These are phyloP conservation scores for Characodon lateralis DNA, from an alignment of 2,797 vertebrate species.

Conservation along the genomic window DNA sequence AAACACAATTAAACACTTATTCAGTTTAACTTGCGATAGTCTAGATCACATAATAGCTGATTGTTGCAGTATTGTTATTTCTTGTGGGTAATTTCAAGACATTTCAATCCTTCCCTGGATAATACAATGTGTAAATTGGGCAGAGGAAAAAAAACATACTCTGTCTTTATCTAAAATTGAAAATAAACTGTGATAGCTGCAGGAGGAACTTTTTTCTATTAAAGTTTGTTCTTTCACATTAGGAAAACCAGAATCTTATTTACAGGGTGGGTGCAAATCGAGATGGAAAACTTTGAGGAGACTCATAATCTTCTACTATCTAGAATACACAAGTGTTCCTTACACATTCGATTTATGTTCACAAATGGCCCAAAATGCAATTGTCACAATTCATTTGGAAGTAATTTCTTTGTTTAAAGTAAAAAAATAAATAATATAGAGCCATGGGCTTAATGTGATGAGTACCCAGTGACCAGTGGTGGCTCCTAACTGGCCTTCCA, in stretches of 20 bases:
- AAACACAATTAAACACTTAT: not conserved
- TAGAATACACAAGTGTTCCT: not conserved
- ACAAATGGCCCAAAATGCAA: not conserved
- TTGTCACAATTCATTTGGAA: too few relatives aligned
- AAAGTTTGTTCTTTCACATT: conserved; percentile 40
- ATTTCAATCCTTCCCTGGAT: conserved; percentile 16
- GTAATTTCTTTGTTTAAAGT: too few relatives aligned
- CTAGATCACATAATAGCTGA: not conserved
- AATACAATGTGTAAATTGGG: conserved; percentile 4
- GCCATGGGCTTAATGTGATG: not conserved
- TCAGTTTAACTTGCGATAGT: not conserved
- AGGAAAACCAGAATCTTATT: conserved; percentile 1
- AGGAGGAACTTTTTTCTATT: conserved; percentile 41
- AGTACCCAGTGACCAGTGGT: not conserved
- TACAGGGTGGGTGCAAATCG: conserved; percentile 3
- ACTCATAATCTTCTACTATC: not conserved
- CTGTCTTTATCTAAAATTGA: conserved; percentile 54
- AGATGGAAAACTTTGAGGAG: not conserved
- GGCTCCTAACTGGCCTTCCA: not conserved
- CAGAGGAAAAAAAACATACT: conserved; percentile 2
- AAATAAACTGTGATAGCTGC: conserved; percentile 27
- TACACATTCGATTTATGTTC: not conserved
- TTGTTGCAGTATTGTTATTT: not conserved
- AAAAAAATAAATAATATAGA: not conserved
- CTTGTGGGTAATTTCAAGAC: conserved; percentile 9